Evolutionary conservation across 1,140 invertebrate species (phyloP).

Genomic region (Drosophila yakuba): DNA sequence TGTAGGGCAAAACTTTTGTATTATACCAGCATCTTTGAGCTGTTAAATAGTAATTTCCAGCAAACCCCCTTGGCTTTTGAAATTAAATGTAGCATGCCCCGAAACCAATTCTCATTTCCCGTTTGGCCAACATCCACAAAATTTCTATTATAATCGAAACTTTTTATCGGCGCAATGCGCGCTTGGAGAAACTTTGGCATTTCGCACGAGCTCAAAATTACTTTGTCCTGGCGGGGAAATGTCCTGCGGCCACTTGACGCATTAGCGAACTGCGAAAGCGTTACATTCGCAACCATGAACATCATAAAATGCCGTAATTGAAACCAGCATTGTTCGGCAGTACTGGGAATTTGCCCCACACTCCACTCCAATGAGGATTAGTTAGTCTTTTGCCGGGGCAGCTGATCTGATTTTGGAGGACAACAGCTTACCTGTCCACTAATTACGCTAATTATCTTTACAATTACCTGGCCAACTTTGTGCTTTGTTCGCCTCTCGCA

Average conservation of each 20-base stretch:
- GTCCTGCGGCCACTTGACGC: conserved; percentile 63
- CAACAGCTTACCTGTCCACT: conserved; percentile 41
- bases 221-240: conserved; percentile 33
- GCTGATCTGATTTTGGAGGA: conserved; percentile 57
- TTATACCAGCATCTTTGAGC: conserved; percentile 22
- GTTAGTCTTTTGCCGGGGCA: background rate
- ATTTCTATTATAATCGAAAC: conserved; percentile 77
- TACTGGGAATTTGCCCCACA: background rate
- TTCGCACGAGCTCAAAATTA: conserved; percentile 77
- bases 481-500: conserved; percentile 21
- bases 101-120: conserved; percentile 64
- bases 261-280: conserved; percentile 54
- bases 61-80: conserved; percentile 27
- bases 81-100: conserved; percentile 33
- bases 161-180: conserved; percentile 64
- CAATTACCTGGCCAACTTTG: conserved; percentile 50
- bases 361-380: conserved; percentile 14
- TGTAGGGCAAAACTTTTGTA: conserved; percentile 1
- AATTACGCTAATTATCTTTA: conserved; percentile 73
- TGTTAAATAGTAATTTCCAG: conserved; percentile 34
- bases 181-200: conserved; percentile 68
- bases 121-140: conserved; percentile 13
- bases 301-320: conserved; percentile 64
- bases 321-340: conserved; percentile 47
- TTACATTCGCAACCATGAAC: conserved; percentile 49